These are phyloP conservation scores for Aphelinus atriplicis DNA, from an alignment of 1,140 invertebrate species.

Conservation along the genomic window DNA sequence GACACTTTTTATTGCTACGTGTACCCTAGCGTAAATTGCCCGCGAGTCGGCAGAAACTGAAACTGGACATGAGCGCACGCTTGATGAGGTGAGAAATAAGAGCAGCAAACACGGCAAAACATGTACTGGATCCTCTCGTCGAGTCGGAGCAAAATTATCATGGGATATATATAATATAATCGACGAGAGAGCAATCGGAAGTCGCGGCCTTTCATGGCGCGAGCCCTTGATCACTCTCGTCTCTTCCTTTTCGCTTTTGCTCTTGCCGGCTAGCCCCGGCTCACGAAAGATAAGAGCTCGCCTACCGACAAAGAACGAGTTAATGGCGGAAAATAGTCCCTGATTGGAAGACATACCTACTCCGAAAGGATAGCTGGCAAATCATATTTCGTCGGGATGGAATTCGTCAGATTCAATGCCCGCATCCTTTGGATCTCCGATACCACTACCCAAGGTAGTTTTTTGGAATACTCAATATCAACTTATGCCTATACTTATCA, in stretches of 20 bases:
- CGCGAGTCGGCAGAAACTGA: background rate
- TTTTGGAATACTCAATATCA: too few species aligned
- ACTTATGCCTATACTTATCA: too few species aligned
- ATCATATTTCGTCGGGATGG: too few species aligned
- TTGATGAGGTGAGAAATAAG: background rate
- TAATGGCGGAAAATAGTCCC: too few species aligned
- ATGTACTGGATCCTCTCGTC: background rate
- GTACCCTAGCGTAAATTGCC: background rate
- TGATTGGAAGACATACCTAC: too few species aligned
- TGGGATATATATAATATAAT: conserved; percentile 1
- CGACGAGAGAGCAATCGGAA: conserved; percentile 17
- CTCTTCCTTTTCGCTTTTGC: conserved; percentile 13
- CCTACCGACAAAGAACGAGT: background rate
- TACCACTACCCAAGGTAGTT: too few species aligned
- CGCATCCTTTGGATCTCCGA: too few species aligned
- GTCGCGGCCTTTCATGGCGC: conserved; percentile 7
- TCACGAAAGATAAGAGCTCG: background rate
- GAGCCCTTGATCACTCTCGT: conserved; percentile 10
- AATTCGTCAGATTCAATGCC: too few species aligned
- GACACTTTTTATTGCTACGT: conserved; percentile 2
- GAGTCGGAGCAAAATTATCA: conserved; percentile 18
- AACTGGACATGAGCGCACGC: background rate
- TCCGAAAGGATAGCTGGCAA: too few species aligned
- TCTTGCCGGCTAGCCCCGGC: background rate
- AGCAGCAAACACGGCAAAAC: background rate